A percentile compares a stretch with the other conserved stretches of the same genome.
Evolutionary conservation across 2,797 vertebrate genomes (phyloP).

Genomic region (Spinus olivaceus): DNA sequence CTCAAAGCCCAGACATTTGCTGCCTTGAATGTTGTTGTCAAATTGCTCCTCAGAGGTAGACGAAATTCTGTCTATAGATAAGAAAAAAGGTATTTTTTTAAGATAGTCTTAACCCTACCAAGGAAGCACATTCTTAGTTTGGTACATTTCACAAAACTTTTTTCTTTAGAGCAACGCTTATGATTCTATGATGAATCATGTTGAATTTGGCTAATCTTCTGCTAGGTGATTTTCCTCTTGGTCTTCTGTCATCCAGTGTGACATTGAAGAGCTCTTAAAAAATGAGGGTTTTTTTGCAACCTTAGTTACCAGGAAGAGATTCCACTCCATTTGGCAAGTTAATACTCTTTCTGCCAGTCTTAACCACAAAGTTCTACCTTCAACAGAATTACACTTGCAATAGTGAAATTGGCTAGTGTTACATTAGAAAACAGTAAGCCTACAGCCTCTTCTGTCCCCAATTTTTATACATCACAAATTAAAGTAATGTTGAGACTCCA

Average conservation of each 20-base stretch:
- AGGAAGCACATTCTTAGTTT: neutral
- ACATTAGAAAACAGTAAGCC: neutral
- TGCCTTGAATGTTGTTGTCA: neutral
- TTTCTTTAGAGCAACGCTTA: neutral
- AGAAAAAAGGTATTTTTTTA: neutral
- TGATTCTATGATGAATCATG: neutral
- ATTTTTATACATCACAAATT: neutral
- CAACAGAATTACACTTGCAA: neutral
- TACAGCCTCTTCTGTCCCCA: neutral
- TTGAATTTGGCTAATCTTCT: neutral
- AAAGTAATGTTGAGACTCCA: neutral
- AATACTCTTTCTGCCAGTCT: neutral
- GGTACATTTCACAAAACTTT: neutral
- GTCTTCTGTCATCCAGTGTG: neutral
- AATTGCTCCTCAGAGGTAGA: neutral
- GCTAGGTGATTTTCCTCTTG: neutral
- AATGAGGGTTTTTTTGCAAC: neutral
- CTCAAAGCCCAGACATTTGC: neutral
- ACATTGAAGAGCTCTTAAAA: neutral
- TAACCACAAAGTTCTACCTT: neutral
- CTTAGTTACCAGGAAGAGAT: fast-evolving
- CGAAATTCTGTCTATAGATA: neutral
- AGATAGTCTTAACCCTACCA: neutral
- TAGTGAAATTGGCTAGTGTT: neutral
- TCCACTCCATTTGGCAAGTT: neutral